Evolutionary conservation across 2,888 invertebrate genomes (phyloP).

Genomic region (Luffia ferchaultella): DNA sequence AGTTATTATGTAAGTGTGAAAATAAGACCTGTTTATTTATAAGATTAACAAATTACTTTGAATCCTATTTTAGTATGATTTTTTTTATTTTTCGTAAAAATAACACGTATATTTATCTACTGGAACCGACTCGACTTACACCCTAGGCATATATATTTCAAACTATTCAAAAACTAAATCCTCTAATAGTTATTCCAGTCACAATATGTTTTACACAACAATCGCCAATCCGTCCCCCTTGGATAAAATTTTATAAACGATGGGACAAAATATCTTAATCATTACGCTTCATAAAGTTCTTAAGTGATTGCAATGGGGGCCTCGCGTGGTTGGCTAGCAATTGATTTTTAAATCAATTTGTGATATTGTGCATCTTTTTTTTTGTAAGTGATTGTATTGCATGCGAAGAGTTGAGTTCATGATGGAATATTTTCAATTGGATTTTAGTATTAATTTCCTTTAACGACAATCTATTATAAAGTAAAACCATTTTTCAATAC

Average conservation of each 20-base stretch:
- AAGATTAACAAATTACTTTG: no score
- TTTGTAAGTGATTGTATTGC: slow-evolving; percentile 27
- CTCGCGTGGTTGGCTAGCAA: slow-evolving; percentile 33
- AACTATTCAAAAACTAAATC: slow-evolving; percentile 26
- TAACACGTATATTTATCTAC: no score
- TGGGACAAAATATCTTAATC: slow-evolving; percentile 61
- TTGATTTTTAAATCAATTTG: background rate
- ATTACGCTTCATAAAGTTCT: slow-evolving; percentile 62
- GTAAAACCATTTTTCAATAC: no score
- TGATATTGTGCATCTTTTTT: background rate
- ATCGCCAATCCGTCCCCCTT: slow-evolving; percentile 22
- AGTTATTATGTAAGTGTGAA: no score
- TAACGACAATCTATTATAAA: no score
- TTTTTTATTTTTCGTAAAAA: background rate
- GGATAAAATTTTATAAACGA: slow-evolving; percentile 1
- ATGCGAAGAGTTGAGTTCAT: slow-evolving; percentile 60
- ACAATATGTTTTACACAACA: slow-evolving; percentile 52
- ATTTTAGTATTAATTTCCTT: no score
- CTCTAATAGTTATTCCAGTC: slow-evolving; percentile 53
- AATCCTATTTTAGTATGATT: background rate
- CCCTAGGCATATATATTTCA: background rate
- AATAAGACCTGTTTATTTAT: no score
- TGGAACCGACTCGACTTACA: background rate
- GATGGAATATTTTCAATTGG: no score
- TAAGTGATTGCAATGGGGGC: slow-evolving; percentile 57